Percentiles rank a stretch among this genome's conserved stretches.
Evolutionary conservation across 1,140 invertebrate species (phyloP).

Genomic region (Platyura marginata): DNA sequence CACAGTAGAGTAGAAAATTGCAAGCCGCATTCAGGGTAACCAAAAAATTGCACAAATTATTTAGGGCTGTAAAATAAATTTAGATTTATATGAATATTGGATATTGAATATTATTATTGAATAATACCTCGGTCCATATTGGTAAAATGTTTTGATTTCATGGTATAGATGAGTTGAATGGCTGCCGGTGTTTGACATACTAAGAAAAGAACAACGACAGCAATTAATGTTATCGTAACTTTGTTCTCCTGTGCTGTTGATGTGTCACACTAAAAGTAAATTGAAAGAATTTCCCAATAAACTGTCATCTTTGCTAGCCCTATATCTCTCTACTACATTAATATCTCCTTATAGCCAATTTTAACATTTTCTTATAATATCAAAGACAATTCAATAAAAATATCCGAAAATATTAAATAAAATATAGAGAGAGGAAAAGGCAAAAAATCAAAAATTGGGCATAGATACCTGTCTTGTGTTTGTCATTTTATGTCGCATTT

Average conservation of each 20-base stretch:
- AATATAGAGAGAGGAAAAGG: slow-evolving; percentile 1
- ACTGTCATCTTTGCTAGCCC: too few species aligned
- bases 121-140: neutral
- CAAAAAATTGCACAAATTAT: slow-evolving; percentile 53
- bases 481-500: slow-evolving; percentile 33
- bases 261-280: slow-evolving; percentile 4
- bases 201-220: slow-evolving; percentile 54
- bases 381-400: slow-evolving; percentile 3
- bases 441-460: neutral
- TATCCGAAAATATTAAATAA: too few species aligned
- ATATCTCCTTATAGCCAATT: slow-evolving; percentile 1
- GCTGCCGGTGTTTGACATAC: slow-evolving; percentile 53
- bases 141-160: neutral
- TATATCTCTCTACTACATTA: too few species aligned
- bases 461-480: slow-evolving; percentile 23
- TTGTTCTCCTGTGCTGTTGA: slow-evolving; percentile 39
- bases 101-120: neutral
- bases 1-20: slow-evolving; percentile 63
- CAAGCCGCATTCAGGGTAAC: slow-evolving; percentile 47
- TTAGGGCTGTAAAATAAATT: neutral
- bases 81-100: neutral
- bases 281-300: too few species aligned
- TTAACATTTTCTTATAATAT: slow-evolving; percentile 9
- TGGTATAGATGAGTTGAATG: slow-evolving; percentile 29
- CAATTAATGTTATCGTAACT: slow-evolving; percentile 56